Evolutionary conservation across 2,888 invertebrate genomes (phyloP).

Genomic region (Platerodrilus igneus): DNA sequence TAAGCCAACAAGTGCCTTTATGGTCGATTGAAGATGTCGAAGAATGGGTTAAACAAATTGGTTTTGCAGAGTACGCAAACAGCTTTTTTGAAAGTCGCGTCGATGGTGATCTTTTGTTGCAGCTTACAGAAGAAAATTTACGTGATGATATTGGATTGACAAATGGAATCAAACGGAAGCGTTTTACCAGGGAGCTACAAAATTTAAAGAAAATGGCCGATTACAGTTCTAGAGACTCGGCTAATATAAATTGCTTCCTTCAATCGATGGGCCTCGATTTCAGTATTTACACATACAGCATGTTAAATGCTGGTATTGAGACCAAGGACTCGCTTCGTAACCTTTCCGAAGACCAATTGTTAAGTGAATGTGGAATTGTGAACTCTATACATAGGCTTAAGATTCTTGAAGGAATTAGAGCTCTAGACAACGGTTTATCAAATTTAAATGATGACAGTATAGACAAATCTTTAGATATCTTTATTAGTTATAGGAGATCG

Average conservation of each 20-base stretch:
- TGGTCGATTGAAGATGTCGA: conserved; percentile 96
- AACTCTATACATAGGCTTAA: conserved; percentile 93
- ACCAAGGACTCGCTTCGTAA: conserved; percentile 74
- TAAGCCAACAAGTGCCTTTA: conserved; percentile 95
- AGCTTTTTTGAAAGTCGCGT: conserved; percentile 89
- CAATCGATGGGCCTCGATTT: conserved; percentile 82
- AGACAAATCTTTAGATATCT: conserved; percentile 92
- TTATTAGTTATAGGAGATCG: conserved; percentile 95
- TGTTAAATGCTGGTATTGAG: conserved; percentile 94
- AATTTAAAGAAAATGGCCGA: conserved; percentile 94
- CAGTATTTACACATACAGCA: conserved; percentile 93
- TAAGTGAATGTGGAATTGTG: conserved; percentile 82
- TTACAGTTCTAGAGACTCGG: conserved; percentile 89
- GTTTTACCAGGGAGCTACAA: conserved; percentile 90
- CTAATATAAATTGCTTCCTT: conserved; percentile 84
- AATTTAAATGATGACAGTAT: conserved; percentile 70
- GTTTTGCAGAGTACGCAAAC: conserved; percentile 77
- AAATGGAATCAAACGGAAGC: conserved; percentile 89
- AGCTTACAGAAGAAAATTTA: conserved; percentile 88
- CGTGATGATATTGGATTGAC: conserved; percentile 86
- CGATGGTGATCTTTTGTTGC: conserved; percentile 92
- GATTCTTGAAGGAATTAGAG: conserved; percentile 83
- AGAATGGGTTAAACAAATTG: conserved; percentile 98
- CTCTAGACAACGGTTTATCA: conserved; percentile 61
- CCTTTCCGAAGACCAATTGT: conserved; percentile 86